Evolutionary conservation across 1,140 invertebrate species (phyloP).

Genomic region (Tigriopus japonicus): DNA sequence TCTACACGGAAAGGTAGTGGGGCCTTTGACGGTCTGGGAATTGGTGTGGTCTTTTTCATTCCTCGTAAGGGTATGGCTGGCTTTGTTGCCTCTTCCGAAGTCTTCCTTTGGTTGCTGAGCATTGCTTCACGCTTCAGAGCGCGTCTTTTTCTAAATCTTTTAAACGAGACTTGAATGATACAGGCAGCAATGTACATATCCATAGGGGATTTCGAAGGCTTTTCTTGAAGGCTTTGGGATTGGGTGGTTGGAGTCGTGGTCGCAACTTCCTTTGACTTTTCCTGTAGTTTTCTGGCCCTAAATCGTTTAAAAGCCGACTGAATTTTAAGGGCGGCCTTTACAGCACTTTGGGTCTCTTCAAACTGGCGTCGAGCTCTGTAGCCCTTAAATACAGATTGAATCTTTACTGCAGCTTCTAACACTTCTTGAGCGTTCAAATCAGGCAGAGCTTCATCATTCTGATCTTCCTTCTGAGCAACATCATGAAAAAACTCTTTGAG

Average conservation of each 20-base stretch:
- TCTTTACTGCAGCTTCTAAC: not conserved
- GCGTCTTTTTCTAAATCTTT: not conserved
- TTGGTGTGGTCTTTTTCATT: too few species aligned
- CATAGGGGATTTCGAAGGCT: not conserved
- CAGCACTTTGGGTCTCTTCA: not conserved
- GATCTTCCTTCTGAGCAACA: not conserved
- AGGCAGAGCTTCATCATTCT: not conserved
- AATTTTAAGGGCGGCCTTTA: not conserved
- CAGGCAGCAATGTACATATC: not conserved
- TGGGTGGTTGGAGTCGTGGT: constrained; percentile 32
- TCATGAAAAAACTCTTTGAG: not conserved
- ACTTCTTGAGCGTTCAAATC: constrained; percentile 5
- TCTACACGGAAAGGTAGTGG: too few species aligned
- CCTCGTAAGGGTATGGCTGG: too few species aligned
- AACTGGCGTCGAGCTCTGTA: not conserved
- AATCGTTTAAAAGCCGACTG: not conserved
- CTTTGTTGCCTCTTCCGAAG: too few species aligned
- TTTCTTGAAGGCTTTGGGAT: constrained; percentile 34
- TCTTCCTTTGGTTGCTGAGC: not conserved
- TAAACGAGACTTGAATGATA: too few species aligned
- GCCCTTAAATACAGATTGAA: constrained; percentile 7
- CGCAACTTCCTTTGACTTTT: not conserved
- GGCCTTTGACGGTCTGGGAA: too few species aligned
- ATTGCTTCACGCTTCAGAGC: not conserved
- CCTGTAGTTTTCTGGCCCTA: not conserved